Base-by-base conservation (phyloP, 1,140 invertebrate genomes). In the Drosophila albomicans region DNA sequence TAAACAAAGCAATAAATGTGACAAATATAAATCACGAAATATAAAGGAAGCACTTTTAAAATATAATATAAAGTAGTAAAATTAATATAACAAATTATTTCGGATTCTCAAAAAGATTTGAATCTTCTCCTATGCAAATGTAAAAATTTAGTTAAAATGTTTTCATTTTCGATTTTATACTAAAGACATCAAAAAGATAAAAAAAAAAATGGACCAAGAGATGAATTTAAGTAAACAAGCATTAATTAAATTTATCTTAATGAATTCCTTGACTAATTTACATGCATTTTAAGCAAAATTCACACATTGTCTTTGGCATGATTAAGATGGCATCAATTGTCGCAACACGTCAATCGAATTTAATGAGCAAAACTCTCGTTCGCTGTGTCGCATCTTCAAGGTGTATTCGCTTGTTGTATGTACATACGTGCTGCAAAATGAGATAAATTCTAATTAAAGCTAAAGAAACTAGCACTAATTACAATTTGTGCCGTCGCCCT, bases 381-480 rank as follows among this genome's bases (percentile, higher is more conserved):
- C 13, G 38, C 41, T 66, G 70, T 78, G 66, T 76, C 38, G 61
- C 69, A 62, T 73, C 70, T 67, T 85, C 85, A 85, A 88, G 86
- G 86, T 90, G 79, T 61, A 77, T 72, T 66, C 58, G 41, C 56
- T 10, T 79, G 52, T 25, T 25, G 20, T 25, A 25, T 62, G 49
- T 38, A 20, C 16, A 20, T 20, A 58, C 67, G 81, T 72, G 64
- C 67, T 59, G 75, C 74, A 81, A 75, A 81, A 66, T 78, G 66
- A 78, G 43, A 76, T 61, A 66, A 78, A 68, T 78, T 88, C 84
- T 85, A 89, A 89, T 84, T 87, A 88, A 75, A 84, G 63, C 63
- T 65, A 71, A 74, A 70, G 68, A 88, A 78, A 68, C 80, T 74
- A 87, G 78, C 85, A 80, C 82, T 87, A 87, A 88, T 87, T 87